Evolutionary conservation across 2,113 vertebrate species (phyloP), one percentile per base, ranked within the genome.

Genomic region (Campylomormyrus numenius): DNA sequence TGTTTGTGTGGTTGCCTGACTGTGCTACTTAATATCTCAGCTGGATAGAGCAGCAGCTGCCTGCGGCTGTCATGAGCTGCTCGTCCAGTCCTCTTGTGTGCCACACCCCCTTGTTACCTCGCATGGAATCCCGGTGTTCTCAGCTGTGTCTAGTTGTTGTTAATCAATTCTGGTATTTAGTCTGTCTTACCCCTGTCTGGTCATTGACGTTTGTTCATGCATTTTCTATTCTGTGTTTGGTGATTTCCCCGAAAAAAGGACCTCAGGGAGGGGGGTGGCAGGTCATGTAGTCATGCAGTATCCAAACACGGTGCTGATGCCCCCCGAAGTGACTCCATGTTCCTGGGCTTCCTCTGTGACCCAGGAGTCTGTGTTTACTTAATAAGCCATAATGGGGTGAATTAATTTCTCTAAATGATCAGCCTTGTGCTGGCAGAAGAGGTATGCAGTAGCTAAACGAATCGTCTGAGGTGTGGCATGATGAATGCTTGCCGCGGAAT

Each of bases 401-500:
- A 90, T 86, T 3, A 89, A 88, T 89, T 91, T 90, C 52, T 91
- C 87, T 87, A 91, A 91, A 91, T 90, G 89, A 93, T 91, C 91
- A 91, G 89, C 89, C 88, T 89, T 11, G 85, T 89, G 80, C 35
- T 53, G 13, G 17, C 52, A 74, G 91, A 92, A 93, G 92, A 93
- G 91, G 93, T 91, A 93, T 92, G 93, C 91, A 92, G 91, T 88
- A 91, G 89, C 91, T 93, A 92, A 92, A 93, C 85, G 91, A 93
- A 90, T 90, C 49, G 89, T 88, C 87, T 88, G 89, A 91, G 91
- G 91, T 89, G 90, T 80, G 39, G 62, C 3, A 7, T 93, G 92
- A 94, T 93, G 87, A 93, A 93, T 92, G 91, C 52, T 89, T 62
- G 74, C 84, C 53, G 91, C 90, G 92, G 91, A 93, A 93, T 92